phyloP scores from a whole-genome alignment of 2,797 vertebrate species.

The Lutjanus argentimaculatus region DNA sequence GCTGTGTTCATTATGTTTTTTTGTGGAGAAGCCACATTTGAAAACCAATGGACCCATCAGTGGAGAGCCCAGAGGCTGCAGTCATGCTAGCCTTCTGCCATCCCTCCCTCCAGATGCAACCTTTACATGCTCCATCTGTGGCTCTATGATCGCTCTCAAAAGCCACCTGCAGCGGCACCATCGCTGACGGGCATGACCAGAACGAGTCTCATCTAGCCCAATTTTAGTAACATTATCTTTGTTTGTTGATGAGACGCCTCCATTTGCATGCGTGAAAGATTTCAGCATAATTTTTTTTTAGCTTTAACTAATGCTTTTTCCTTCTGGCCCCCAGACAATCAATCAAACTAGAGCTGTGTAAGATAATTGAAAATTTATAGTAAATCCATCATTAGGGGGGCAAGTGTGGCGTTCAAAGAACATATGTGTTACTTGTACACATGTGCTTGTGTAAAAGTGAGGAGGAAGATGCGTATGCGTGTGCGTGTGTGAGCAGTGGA shows the following conservation, averaged over 20 bases:
- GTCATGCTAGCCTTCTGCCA: constrained; percentile 70
- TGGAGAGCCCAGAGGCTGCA: constrained; percentile 57
- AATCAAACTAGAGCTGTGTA: background rate
- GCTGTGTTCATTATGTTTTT: constrained; percentile 48
- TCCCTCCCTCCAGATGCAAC: constrained; percentile 65
- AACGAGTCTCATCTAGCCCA: background rate
- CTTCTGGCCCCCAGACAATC: background rate
- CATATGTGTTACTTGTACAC: background rate
- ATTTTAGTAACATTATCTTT: constrained; percentile 15
- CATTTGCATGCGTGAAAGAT: background rate
- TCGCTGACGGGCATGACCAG: constrained; percentile 30
- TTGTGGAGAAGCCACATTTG: constrained; percentile 50
- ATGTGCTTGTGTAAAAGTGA: constrained; percentile 4
- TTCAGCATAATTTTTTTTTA: background rate
- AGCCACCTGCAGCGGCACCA: constrained; percentile 60
- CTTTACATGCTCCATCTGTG: constrained; percentile 76
- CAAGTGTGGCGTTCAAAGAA: background rate
- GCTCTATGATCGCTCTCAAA: constrained; percentile 47
- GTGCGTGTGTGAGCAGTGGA: constrained; percentile 36
- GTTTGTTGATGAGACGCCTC: constrained; percentile 14
- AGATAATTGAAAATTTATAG: constrained; percentile 15
- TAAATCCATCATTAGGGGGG: constrained; percentile 3
- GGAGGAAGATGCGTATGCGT: constrained; percentile 1
- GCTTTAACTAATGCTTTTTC: background rate
- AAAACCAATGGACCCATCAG: constrained; percentile 61